Evolutionary conservation across 2,113 vertebrate species (phyloP), one percentile per base, ranked within the genome.

Genomic region (Callithrix jacchus): DNA sequence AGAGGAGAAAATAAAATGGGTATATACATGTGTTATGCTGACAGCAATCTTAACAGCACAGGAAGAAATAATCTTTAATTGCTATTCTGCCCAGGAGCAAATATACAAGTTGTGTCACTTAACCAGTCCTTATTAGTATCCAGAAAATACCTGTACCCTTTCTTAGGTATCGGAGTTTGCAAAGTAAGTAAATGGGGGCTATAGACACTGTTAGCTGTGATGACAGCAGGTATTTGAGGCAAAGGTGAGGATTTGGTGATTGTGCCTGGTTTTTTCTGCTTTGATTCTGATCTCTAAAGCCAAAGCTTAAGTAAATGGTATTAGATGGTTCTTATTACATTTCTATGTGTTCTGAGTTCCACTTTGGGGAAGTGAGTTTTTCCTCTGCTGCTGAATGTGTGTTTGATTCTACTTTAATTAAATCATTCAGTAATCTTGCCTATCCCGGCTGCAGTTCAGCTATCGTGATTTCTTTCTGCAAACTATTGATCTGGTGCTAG

Each of bases 281-380:
- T 79, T 52, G 25, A 47, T 64, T 91, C 77, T 85, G 45, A 71
- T 80, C 17, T 52, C 73, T 71, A 52, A 87, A 94, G 47, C 66
- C 68, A 88, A 21, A 21, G 2, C 21, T 70, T 73, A 79, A 82
- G 45, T 89, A 73, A 85, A 25, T 71, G 71, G 27, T 49, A 58
- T 56, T 81, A 47, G 42, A 56, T 66, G 76, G 37, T 77, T 64
- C 47, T 20, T 86, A 21, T 93, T 93, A 37, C 45, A 35, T 79
- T 84, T 76, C 74, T 76, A 3, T 71, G 4, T 82, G 79, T 89
- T 87, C 76, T 74, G 18, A 94, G 32, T 16, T n/a, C 83, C 42
- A 5, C 77, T 95, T 90, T 87, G n/a, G 25, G 58, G 20, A 95
- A 95, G 61, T 94, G 32, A 64, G 52, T 96, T 95, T 96, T 70